A percentile compares a stretch with the other conserved stretches of the same genome.
These are phyloP conservation scores for Cosmopolites sordidus DNA, from an alignment of 2,888 invertebrate genomes.

Conservation along the genomic window DNA sequence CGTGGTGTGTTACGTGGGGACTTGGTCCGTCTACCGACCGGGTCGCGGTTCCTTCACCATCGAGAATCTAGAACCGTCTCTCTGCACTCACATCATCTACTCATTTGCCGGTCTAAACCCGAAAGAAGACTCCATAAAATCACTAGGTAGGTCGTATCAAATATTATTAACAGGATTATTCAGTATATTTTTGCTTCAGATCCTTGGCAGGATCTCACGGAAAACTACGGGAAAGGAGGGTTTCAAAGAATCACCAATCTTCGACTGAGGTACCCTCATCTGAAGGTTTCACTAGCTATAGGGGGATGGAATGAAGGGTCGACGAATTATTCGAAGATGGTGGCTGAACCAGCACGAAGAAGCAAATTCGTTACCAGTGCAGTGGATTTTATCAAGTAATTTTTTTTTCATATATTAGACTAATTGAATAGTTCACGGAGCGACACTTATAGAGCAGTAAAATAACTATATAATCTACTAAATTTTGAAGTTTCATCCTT, in stretches of 20 bases:
- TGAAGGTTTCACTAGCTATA: constrained; percentile 71
- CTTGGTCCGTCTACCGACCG: constrained; percentile 74
- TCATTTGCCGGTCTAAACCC: constrained; percentile 77
- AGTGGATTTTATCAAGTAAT: constrained; percentile 63
- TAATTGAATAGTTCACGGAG: too few relatives aligned
- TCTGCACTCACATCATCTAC: constrained; percentile 78
- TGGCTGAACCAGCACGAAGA: constrained; percentile 59
- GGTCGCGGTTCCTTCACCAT: constrained; percentile 62
- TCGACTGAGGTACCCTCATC: constrained; percentile 63
- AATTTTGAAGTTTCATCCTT: too few relatives aligned
- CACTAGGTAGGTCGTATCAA: constrained; percentile 59
- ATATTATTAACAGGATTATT: too few relatives aligned
- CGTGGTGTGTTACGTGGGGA: constrained; percentile 75
- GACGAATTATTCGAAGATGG: constrained; percentile 64
- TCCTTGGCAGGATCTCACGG: constrained; percentile 72
- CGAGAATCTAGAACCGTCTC: constrained; percentile 64
- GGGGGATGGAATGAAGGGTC: constrained; percentile 94
- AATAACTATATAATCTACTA: too few relatives aligned
- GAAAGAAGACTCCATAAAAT: constrained; percentile 61
- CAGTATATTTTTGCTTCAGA: constrained; percentile 48
- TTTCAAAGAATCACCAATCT: constrained; percentile 65
- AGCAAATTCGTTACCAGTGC: constrained; percentile 67
- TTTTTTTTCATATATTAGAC: too few relatives aligned
- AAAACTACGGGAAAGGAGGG: constrained; percentile 68
- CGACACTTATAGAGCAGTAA: too few relatives aligned